Evolutionary conservation across 2,888 invertebrate species (phyloP).

Genomic region (Hydroisotoma schaefferi): DNA sequence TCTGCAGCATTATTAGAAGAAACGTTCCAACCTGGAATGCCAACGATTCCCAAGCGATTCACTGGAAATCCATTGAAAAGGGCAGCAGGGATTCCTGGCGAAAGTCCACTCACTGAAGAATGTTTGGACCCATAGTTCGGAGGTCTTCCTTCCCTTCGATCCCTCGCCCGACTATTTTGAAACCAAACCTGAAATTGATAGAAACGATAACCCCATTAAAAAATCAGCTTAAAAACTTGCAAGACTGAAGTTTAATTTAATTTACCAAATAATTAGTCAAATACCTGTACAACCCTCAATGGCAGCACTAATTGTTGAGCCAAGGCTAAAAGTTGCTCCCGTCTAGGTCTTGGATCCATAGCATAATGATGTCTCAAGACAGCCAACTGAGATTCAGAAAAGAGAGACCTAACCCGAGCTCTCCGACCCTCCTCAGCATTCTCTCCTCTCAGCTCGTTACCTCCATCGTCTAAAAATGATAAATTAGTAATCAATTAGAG

Average conservation of each 20-base stretch:
- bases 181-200: constrained; percentile 76
- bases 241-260: neutral
- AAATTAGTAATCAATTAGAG: constrained; percentile 6
- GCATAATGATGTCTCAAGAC: constrained; percentile 85
- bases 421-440: constrained; percentile 47
- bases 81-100: constrained; percentile 27
- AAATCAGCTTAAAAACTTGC: neutral
- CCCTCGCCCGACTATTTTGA: constrained; percentile 88
- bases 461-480: constrained; percentile 32
- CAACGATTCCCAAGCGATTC: constrained; percentile 32
- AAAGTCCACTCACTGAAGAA: constrained; percentile 33
- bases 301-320: constrained; percentile 67
- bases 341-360: constrained; percentile 85
- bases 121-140: constrained; percentile 24
- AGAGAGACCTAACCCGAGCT: constrained; percentile 77
- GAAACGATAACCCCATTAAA: neutral
- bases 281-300: constrained; percentile 58
- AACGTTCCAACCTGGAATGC: constrained; percentile 35
- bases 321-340: constrained; percentile 87
- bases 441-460: constrained; percentile 42
- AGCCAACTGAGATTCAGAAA: constrained; percentile 89
- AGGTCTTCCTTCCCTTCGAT: constrained; percentile 65
- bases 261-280: constrained; percentile 5
- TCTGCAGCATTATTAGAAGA: constrained; percentile 23
- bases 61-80: constrained; percentile 40